A percentile compares a stretch with the other conserved stretches of the same genome.
Conservation (phyloP, 2,797 vertebrate species). For the Acestrorhynchus altus region DNA sequence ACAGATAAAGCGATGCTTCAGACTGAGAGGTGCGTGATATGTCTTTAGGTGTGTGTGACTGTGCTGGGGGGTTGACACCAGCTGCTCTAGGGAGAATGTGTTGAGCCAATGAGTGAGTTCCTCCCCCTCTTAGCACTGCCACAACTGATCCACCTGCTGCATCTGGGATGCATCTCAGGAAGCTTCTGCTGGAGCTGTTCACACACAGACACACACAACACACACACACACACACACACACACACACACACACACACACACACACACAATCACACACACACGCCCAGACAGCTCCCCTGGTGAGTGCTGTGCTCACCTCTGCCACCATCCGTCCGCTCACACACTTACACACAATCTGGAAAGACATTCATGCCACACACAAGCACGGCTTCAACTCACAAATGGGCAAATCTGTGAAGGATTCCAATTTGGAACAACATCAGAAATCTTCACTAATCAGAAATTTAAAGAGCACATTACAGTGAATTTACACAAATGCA, state of each 20-base stretch:
- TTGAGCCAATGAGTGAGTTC: slow-evolving; percentile 24
- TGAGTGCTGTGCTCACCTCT: background rate
- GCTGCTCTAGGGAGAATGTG: slow-evolving; percentile 18
- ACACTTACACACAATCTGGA: slow-evolving; percentile 11
- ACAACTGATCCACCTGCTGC: slow-evolving; percentile 62
- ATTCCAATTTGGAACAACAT: slow-evolving; percentile 12
- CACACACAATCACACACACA: background rate
- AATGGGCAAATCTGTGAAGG: slow-evolving; percentile 25
- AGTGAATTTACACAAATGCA: background rate
- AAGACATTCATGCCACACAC: background rate
- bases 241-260: slow-evolving; percentile 26
- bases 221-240: slow-evolving; percentile 35
- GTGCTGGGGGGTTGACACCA: slow-evolving; percentile 18
- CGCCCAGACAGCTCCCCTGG: background rate
- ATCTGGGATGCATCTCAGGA: slow-evolving; percentile 66
- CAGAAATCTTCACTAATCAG: slow-evolving; percentile 15
- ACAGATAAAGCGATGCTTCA: slow-evolving; percentile 29
- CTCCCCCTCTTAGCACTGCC: slow-evolving; percentile 47
- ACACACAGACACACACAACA: slow-evolving; percentile 49
- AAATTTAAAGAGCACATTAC: slow-evolving; percentile 12
- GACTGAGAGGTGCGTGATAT: slow-evolving; percentile 23
- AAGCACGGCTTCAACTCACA: background rate
- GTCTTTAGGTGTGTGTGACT: slow-evolving; percentile 20
- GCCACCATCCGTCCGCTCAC: background rate
- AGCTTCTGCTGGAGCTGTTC: slow-evolving; percentile 55